Evolutionary conservation across 2,888 invertebrate genomes (phyloP).

Genomic region (Colostygia pectinataria): DNA sequence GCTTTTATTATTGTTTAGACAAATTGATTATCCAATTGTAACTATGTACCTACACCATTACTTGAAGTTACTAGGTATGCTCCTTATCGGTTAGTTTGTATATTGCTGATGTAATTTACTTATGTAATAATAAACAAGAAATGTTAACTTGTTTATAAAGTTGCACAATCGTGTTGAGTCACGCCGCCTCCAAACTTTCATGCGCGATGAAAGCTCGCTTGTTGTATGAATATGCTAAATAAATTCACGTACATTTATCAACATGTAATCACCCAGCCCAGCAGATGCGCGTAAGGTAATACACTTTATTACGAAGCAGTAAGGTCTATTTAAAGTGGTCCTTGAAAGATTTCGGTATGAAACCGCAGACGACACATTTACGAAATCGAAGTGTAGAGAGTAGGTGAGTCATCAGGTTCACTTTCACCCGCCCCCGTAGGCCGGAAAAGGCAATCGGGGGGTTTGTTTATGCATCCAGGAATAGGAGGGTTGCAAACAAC

Average conservation of each 20-base stretch:
- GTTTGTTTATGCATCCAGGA: slow-evolving; percentile 25
- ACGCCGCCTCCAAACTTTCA: slow-evolving; percentile 51
- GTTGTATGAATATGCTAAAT: slow-evolving; percentile 60
- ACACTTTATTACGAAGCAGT: slow-evolving; percentile 24
- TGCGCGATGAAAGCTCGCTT: slow-evolving; percentile 59
- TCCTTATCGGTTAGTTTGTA: slow-evolving; percentile 6
- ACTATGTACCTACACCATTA: neutral
- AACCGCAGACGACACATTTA: slow-evolving; percentile 40
- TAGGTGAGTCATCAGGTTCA: slow-evolving; percentile 66
- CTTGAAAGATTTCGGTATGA: slow-evolving; percentile 20
- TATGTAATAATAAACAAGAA: slow-evolving; percentile 4
- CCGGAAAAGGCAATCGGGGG: slow-evolving; percentile 31
- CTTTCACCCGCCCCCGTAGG: slow-evolving; percentile 66
- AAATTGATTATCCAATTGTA: slow-evolving; percentile 12
- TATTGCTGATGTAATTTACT: neutral
- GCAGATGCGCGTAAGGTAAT: slow-evolving; percentile 7
- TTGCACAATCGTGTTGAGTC: slow-evolving; percentile 39
- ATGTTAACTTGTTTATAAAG: slow-evolving; percentile 16
- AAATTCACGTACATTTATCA: slow-evolving; percentile 39
- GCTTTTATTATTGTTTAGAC: slow-evolving; percentile 8
- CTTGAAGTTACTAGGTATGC: neutral
- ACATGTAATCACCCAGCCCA: slow-evolving; percentile 26
- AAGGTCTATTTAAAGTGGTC: slow-evolving; percentile 17
- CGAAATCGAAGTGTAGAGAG: slow-evolving; percentile 58
- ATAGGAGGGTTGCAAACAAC: slow-evolving; percentile 24